These are phyloP conservation scores for Lagopus muta DNA, from an alignment of 2,113 vertebrate species.

Conservation along the genomic window DNA sequence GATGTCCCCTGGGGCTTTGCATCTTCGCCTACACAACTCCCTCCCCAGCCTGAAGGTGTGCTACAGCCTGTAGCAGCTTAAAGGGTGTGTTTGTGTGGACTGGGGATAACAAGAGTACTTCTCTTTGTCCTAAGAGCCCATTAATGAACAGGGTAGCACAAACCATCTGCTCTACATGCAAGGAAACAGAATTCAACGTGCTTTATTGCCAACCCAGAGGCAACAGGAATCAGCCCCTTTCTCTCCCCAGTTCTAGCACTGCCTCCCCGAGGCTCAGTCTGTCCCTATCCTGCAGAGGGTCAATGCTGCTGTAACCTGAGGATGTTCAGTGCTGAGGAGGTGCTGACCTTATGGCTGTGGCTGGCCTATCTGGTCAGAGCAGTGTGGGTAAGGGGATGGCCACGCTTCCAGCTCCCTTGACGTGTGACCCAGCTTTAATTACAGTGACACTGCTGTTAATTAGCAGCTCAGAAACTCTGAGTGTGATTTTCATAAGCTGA, in stretches of 20 bases:
- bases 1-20: not conserved
- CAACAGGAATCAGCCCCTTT: not conserved
- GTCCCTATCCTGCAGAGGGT: too few relatives aligned
- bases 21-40: not conserved
- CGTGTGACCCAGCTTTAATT: not conserved
- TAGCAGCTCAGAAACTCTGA: constrained; percentile 41
- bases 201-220: not conserved
- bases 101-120: not conserved
- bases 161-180: not conserved
- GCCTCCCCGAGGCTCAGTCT: fast-evolving
- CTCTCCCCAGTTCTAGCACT: fast-evolving
- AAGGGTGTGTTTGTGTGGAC: not conserved
- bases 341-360: not conserved
- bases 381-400: not conserved
- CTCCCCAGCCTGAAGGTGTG: not conserved
- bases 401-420: not conserved
- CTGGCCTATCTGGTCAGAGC: not conserved
- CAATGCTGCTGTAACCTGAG: not conserved
- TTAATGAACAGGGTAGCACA: not conserved
- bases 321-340: not conserved
- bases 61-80: not conserved
- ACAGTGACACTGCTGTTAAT: constrained; percentile 35
- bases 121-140: not conserved
- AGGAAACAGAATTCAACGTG: not conserved
- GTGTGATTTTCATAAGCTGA: constrained; percentile 46